Percentiles rank a stretch among this genome's conserved stretches.
Conservation (phyloP, 2,797 vertebrate species). For the Euphonia xanthogaster region DNA sequence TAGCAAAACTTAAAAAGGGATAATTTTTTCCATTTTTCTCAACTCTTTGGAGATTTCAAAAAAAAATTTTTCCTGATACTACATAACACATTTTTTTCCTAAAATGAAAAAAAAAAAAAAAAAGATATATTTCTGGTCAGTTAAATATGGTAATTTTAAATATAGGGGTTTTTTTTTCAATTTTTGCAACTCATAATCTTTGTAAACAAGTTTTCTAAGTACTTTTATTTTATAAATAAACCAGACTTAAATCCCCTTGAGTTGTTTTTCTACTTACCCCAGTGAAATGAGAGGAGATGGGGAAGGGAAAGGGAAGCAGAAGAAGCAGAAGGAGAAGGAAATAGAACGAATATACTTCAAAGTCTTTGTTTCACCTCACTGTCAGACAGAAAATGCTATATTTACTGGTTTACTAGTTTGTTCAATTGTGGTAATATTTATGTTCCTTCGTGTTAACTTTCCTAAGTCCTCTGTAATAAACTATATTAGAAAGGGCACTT, state of each 20-base stretch:
- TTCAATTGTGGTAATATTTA: background rate
- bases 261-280: background rate
- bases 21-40: background rate
- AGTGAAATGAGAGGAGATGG: background rate
- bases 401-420: background rate
- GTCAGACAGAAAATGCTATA: background rate
- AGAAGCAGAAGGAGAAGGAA: background rate
- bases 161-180: fast-evolving
- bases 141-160: background rate
- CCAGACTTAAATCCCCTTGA: fast-evolving
- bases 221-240: background rate
- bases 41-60: background rate
- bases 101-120: background rate
- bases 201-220: background rate
- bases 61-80: background rate
- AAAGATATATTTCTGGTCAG: background rate
- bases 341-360: background rate
- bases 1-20: background rate
- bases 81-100: background rate
- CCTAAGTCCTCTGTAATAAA: background rate
- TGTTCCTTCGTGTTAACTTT: background rate
- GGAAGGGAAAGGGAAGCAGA: background rate
- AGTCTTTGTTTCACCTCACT: background rate
- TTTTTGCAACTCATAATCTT: background rate
- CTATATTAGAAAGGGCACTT: background rate